Conservation (phyloP, 1,140 invertebrate species). For the Macrobrachium nipponense region DNA sequence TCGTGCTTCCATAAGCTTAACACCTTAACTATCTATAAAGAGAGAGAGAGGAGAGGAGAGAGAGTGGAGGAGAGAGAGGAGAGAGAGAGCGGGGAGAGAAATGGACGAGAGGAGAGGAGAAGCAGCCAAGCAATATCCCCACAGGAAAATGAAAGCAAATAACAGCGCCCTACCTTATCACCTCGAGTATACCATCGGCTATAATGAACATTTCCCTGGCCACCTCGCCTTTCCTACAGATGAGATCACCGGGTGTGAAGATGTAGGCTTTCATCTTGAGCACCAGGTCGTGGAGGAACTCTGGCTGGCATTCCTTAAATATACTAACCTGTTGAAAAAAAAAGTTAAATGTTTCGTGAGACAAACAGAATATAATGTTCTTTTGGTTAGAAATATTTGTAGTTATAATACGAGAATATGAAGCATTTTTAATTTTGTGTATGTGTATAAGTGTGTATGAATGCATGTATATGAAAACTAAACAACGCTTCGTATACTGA, state of each 20-base stretch:
- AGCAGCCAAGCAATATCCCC: not conserved
- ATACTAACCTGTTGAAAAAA: conserved; percentile 76
- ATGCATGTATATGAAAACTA: not conserved
- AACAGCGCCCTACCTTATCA: conserved; percentile 75
- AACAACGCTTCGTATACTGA: too few species aligned
- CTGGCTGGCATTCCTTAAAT: conserved; percentile 96
- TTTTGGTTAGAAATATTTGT: not conserved
- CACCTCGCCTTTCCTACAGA: conserved; percentile 94
- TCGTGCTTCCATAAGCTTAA: too few species aligned
- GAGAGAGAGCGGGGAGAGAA: not conserved
- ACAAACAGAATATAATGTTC: not conserved
- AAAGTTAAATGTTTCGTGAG: not conserved
- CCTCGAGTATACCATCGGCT: conserved; percentile 95
- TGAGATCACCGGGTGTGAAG: conserved; percentile 95
- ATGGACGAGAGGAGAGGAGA: not conserved
- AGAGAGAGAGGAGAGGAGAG: too few species aligned
- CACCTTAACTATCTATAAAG: too few species aligned
- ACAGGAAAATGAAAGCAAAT: not conserved
- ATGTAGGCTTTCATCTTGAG: conserved; percentile 98
- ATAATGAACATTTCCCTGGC: conserved; percentile 99
- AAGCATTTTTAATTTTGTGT: not conserved
- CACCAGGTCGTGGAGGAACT: conserved; percentile 95
- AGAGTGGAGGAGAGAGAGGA: not conserved
- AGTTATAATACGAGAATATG: not conserved
- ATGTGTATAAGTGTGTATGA: not conserved